Conservation (phyloP, 2,113 vertebrate species). For the Plecotus auritus region DNA sequence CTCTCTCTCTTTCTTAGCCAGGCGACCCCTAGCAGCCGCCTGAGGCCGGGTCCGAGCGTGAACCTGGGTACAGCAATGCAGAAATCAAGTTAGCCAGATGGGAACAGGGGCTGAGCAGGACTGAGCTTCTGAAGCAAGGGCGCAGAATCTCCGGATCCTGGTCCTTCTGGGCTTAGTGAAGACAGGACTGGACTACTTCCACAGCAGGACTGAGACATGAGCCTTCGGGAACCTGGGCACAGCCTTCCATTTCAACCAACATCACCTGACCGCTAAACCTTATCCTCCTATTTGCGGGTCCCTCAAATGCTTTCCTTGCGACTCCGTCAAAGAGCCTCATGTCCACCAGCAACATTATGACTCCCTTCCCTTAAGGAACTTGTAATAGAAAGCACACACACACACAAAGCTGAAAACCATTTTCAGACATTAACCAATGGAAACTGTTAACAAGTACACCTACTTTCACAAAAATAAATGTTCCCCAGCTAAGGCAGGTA, state of each 20-base stretch:
- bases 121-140: background rate
- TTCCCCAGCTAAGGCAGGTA: background rate
- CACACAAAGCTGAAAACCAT: background rate
- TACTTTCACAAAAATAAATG: background rate
- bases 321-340: background rate
- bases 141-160: background rate
- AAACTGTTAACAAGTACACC: background rate
- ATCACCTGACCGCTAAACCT: background rate
- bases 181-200: background rate
- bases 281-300: background rate
- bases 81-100: too few relatives aligned
- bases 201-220: background rate
- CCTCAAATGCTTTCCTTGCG: background rate
- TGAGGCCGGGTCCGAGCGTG: too few relatives aligned
- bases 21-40: background rate
- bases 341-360: background rate
- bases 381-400: background rate
- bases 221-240: too few relatives aligned
- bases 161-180: background rate
- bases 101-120: too few relatives aligned
- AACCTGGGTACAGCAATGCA: too few relatives aligned
- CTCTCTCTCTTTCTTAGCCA: background rate
- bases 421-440: background rate
- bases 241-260: background rate
- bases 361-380: background rate